Percentiles rank a stretch among this genome's conserved stretches.
These are phyloP conservation scores for Tonatia bakeri DNA, from an alignment of 2,113 vertebrate genomes.

Conservation along the genomic window DNA sequence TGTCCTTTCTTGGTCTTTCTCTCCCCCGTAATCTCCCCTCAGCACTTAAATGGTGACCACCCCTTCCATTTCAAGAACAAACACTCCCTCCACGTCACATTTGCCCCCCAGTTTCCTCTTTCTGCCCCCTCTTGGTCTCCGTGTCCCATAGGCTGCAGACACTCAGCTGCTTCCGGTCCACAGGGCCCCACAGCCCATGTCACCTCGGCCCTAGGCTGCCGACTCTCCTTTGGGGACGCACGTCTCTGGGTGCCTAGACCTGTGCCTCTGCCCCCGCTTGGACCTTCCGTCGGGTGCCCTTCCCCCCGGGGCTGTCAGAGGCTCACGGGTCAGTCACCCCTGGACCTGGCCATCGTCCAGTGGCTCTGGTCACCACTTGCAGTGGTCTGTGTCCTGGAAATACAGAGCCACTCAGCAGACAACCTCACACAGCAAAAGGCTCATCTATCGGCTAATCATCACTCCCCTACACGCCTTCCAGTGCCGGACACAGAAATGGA, in stretches of 20 bases:
- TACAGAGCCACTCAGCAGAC: not conserved
- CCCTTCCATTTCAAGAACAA: not conserved
- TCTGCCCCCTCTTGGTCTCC: not conserved
- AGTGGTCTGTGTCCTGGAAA: not conserved
- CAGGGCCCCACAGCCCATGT: not conserved
- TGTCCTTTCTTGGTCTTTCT: not conserved
- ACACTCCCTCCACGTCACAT: not conserved
- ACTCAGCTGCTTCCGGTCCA: not conserved
- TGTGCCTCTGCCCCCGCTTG: not conserved
- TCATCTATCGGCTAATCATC: not conserved
- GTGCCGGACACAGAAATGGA: not conserved
- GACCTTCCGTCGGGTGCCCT: too few species aligned
- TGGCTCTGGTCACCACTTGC: not conserved
- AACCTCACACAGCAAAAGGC: not conserved
- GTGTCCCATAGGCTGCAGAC: not conserved
- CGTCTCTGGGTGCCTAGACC: accelerated
- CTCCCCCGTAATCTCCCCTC: not conserved
- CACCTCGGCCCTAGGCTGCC: accelerated
- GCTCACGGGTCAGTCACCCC: accelerated
- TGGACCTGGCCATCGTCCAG: too few species aligned
- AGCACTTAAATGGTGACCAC: not conserved
- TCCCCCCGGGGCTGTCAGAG: accelerated
- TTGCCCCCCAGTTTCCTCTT: not conserved
- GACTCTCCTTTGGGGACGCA: accelerated
- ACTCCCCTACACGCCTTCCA: not conserved